These are phyloP conservation scores for Antheraea assamensis DNA, from an alignment of 2,888 invertebrate genomes.

Conservation along the genomic window DNA sequence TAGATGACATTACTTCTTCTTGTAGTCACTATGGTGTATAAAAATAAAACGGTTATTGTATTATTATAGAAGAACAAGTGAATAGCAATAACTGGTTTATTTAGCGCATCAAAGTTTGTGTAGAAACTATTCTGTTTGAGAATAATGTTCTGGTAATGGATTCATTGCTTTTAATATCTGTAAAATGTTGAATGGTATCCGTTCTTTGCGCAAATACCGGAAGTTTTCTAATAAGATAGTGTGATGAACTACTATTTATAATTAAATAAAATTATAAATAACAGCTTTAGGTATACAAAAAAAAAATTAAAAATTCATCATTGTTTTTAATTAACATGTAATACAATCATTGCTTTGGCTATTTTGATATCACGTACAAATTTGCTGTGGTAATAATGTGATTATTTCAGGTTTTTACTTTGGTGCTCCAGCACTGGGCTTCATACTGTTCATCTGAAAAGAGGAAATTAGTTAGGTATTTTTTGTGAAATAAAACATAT, in stretches of 20 bases:
- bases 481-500: not conserved
- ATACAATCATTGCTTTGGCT: not conserved
- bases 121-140: not conserved
- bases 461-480: not conserved
- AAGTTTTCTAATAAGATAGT: not conserved
- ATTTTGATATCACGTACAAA: not conserved
- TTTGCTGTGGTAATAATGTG: not conserved
- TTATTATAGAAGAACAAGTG: too few relatives aligned
- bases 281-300: not conserved
- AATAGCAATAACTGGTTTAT: too few relatives aligned
- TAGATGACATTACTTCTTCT: too few relatives aligned
- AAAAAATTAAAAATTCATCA: not conserved
- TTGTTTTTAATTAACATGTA: not conserved
- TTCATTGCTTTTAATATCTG: too few relatives aligned
- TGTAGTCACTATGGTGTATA: too few relatives aligned
- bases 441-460: not conserved
- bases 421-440: not conserved
- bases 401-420: constrained; percentile 3
- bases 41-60: too few relatives aligned
- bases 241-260: not conserved
- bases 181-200: too few relatives aligned
- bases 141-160: too few relatives aligned
- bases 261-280: too few relatives aligned
- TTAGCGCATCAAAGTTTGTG: too few relatives aligned
- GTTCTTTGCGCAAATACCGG: not conserved